Evolutionary conservation across 2,113 vertebrate genomes (phyloP).

Genomic region (Vanacampus margaritifer): DNA sequence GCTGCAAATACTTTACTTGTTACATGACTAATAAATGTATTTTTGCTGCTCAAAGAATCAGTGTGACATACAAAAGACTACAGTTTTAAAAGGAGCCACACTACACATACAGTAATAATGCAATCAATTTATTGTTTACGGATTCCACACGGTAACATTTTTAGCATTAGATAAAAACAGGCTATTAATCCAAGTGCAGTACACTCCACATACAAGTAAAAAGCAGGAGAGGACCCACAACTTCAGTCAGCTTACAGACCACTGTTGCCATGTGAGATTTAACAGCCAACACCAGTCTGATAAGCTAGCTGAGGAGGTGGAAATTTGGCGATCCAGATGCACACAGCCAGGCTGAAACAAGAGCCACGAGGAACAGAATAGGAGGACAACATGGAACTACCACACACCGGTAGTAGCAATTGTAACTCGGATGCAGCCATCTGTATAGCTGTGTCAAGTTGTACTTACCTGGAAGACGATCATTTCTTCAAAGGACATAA

Average conservation of each 20-base stretch:
- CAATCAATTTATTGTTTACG: slow-evolving; percentile 43
- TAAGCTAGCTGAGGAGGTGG: slow-evolving; percentile 97
- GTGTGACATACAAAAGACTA: neutral
- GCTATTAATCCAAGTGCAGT: neutral
- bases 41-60: neutral
- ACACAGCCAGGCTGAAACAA: neutral
- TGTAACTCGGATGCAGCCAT: neutral
- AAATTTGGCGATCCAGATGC: slow-evolving; percentile 35
- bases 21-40: neutral
- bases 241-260: slow-evolving; percentile 99
- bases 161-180: slow-evolving; percentile 1
- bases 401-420: neutral
- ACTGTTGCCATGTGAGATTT: slow-evolving; percentile 84
- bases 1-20: neutral
- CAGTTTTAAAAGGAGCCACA: neutral
- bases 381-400: neutral
- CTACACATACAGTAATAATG: slow-evolving; percentile 8
- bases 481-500: slow-evolving; percentile 3
- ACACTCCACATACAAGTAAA: neutral
- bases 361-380: neutral
- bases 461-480: slow-evolving; percentile 61
- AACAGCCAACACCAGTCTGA: slow-evolving; percentile 99
- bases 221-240: slow-evolving; percentile 72
- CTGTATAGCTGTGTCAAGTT: neutral
- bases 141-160: slow-evolving; percentile 7